A percentile compares a stretch with the other conserved stretches of the same genome.
These are phyloP conservation scores for Takifugu bimaculatus DNA, from an alignment of 2,113 vertebrate genomes.

Conservation along the genomic window DNA sequence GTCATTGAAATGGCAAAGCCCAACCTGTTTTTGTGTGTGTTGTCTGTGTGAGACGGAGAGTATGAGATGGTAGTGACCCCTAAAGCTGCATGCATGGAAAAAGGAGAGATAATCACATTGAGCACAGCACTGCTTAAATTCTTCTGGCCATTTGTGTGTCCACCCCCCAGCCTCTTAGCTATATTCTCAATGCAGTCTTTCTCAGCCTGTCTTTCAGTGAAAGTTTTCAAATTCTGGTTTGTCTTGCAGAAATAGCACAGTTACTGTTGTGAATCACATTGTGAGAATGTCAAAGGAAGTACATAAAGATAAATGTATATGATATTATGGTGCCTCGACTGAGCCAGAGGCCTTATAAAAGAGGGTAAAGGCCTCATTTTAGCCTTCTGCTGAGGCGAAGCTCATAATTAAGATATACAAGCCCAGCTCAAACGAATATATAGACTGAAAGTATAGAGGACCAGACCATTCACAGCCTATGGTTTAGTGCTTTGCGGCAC, in stretches of 20 bases:
- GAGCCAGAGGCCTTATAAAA: conserved; percentile 58
- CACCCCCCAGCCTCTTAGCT: conserved; percentile 26
- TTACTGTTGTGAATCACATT: conserved; percentile 23
- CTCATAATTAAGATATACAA: conserved; percentile 76
- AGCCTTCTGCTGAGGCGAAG: conserved; percentile 57
- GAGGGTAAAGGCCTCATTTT: conserved; percentile 68
- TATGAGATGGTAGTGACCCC: conserved; percentile 56
- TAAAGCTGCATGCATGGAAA: conserved; percentile 56
- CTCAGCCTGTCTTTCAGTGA: conserved; percentile 35
- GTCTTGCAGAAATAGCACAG: conserved; percentile 22
- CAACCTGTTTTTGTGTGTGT: conserved; percentile 48
- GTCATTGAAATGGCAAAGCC: conserved; percentile 72
- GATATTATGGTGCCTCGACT: conserved; percentile 64
- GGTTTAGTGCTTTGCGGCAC: conserved; percentile 70
- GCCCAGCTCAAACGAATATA: conserved; percentile 70
- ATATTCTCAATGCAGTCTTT: conserved; percentile 41
- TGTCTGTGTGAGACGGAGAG: conserved; percentile 22
- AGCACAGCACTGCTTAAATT: conserved; percentile 53
- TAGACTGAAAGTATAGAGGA: conserved; percentile 77
- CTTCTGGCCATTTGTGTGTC: conserved; percentile 50
- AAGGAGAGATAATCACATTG: conserved; percentile 63
- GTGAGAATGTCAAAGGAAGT: neutral
- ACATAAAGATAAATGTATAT: neutral
- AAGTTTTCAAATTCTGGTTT: conserved; percentile 31
- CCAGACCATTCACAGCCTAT: conserved; percentile 70